Percentiles rank a stretch among this genome's conserved stretches.
Conservation (phyloP, 2,888 invertebrate genomes). For the Drosophila antonietae region DNA sequence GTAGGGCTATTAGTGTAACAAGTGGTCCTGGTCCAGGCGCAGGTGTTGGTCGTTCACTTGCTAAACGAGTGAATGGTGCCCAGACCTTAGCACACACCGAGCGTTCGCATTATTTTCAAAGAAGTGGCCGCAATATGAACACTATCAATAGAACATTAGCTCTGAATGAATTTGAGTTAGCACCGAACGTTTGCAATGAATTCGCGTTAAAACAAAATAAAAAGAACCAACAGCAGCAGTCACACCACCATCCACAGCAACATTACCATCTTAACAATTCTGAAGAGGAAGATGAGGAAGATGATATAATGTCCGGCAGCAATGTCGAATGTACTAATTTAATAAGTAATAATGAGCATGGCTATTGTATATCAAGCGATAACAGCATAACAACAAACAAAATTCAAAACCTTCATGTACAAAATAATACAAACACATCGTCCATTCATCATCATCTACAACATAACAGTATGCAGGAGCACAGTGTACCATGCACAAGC, state of each 20-base stretch:
- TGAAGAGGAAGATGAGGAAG: conserved; percentile 59
- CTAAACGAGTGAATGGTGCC: conserved; percentile 42
- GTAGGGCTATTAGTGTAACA: background rate
- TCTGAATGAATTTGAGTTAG: conserved; percentile 37
- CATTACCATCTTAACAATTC: conserved; percentile 75
- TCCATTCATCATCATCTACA: conserved; percentile 8
- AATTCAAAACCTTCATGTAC: conserved; percentile 37
- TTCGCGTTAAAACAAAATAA: conserved; percentile 40
- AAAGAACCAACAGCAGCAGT: conserved; percentile 56
- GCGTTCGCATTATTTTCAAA: conserved; percentile 51
- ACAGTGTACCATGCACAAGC: background rate
- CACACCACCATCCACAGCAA: conserved; percentile 45
- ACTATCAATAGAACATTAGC: background rate
- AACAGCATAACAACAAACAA: conserved; percentile 35
- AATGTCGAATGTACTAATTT: conserved; percentile 82
- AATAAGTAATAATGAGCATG: conserved; percentile 71
- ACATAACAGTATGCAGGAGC: conserved; percentile 71
- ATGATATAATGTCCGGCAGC: conserved; percentile 76
- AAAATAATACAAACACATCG: conserved; percentile 38
- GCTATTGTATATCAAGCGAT: conserved; percentile 41
- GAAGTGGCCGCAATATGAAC: conserved; percentile 18
- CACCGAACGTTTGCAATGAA: conserved; percentile 30
- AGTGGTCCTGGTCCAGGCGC: conserved; percentile 9
- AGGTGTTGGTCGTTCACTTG: conserved; percentile 11
- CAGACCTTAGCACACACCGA: conserved; percentile 55